phyloP scores from a whole-genome alignment of 2,888 invertebrate species.

The Neelides folsomi region DNA sequence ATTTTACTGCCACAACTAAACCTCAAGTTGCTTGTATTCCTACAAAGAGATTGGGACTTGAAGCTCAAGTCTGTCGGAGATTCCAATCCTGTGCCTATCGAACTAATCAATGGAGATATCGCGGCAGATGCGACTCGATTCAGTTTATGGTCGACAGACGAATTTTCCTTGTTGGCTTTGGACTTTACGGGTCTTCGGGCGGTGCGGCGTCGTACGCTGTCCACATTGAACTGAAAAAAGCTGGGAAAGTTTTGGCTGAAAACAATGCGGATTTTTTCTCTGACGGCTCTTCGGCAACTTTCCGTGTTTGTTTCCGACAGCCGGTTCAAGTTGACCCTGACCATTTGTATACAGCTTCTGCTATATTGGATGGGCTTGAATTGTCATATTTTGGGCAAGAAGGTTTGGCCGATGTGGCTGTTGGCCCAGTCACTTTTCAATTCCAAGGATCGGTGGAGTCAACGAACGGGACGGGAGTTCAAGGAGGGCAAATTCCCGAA shows the following conservation, averaged over 20 bases:
- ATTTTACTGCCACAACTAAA: slow-evolving; percentile 81
- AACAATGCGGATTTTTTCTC: slow-evolving; percentile 89
- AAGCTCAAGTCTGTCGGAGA: slow-evolving; percentile 85
- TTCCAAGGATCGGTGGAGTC: slow-evolving; percentile 95
- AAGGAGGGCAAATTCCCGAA: slow-evolving; percentile 95
- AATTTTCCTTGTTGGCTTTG: slow-evolving; percentile 91
- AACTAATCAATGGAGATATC: slow-evolving; percentile 93
- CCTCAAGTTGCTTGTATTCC: slow-evolving; percentile 69
- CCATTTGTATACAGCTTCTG: slow-evolving; percentile 89
- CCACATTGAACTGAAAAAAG: slow-evolving; percentile 80
- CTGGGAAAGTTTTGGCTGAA: slow-evolving; percentile 76
- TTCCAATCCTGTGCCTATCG: slow-evolving; percentile 94
- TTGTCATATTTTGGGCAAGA: slow-evolving; percentile 95
- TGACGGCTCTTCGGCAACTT: slow-evolving; percentile 90
- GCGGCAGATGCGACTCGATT: slow-evolving; percentile 90
- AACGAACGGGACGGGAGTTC: slow-evolving; percentile 75
- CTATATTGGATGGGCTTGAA: slow-evolving; percentile 81
- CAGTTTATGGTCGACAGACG: slow-evolving; percentile 91
- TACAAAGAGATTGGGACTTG: slow-evolving; percentile 70
- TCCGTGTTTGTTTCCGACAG: slow-evolving; percentile 70
- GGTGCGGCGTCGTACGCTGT: slow-evolving; percentile 91
- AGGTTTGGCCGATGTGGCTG: slow-evolving; percentile 84
- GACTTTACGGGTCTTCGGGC: slow-evolving; percentile 88
- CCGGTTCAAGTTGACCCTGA: slow-evolving; percentile 72
- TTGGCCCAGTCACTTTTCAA: slow-evolving; percentile 87